Base-by-base conservation (phyloP, 2,888 invertebrate species). In the Luperina testacea region DNA sequence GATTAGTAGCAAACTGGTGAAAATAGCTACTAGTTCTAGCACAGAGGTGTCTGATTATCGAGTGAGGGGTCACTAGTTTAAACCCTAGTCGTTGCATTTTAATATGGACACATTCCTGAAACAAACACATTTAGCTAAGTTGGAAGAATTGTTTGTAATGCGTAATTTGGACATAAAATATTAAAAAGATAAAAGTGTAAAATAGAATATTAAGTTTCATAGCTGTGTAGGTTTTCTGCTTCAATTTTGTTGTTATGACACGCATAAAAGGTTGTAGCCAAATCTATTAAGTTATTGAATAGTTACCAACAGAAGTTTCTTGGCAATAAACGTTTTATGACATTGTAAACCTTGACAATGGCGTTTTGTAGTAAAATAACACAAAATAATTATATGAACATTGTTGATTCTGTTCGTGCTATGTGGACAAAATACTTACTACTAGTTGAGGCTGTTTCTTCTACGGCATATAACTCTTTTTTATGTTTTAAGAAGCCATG, bases 221-320 rank as follows among this genome's bases (percentile, higher is more conserved):
- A 59, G n/a, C 48, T 51, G 48, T 9, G 13, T n/a, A 24, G 7
- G 2, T 63, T 78, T 45, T 63, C 15, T 20, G 9, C n/a, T 57
- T 51, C 1, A 53, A 51, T 53, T 27, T 24, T 32, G 13, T 20
- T 24, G 57, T 64, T 38, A 68, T 45, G 65, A 63, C 51, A 63
- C 51, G 71, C 38, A 77, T 63, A 15, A 57, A 24, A 73, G 42
- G 20, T 59, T 32, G 42, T 15, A 71, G 73, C 65, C 57, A 77
- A 81, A 57, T 38, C 70, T 67, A 77, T 74, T 71, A 82, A 42
- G 72, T 72, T 72, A 32, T 75, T 79, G 63, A 78, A 72, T 65
- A n/a, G 75, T 42, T 72, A 73, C 75, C 70, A 83, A 75, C 61
- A 13, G 45, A 59, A 64, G 17, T 61, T 75, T 65, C n/a, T 63